Base-by-base conservation (phyloP, 2,797 vertebrate species). In the Thripadectes ignobilis region DNA sequence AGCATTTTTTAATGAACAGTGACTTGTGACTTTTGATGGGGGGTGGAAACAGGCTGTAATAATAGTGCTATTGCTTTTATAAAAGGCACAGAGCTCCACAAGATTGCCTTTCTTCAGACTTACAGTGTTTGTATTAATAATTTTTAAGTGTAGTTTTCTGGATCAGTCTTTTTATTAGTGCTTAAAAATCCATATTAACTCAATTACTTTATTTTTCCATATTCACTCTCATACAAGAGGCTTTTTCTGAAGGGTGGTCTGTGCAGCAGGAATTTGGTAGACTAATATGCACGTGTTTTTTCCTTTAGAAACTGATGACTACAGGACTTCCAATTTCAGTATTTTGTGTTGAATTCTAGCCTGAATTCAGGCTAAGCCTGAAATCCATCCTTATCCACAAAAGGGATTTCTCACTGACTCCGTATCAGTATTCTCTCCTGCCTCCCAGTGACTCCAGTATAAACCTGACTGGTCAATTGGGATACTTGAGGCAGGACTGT, bases 1-100 rank as follows among this genome's bases (percentile, higher is more conserved):
- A 96, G 94, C 88, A 36, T 96, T 95, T 90, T 88, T 92, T 96
- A 96, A 96, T 95, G 90, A 96, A 94, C 62, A 24, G 43, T 87
- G 88, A 87, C 93, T 96, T 94, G 91, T 88, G 95, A 75, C 62
- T 96, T 96, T 58, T 67, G 51, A 59, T 59, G 77, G 83, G 30
- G 67, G 88, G 15, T 92, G 74, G 48, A 79, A 84, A 18, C 12
- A 2, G 46, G 41, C 74, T 93, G 80, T 92, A 90, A 76, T 77
- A 93, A 75, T 41, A 79, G 63, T 74, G 59, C 63, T 80, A 0
- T 67, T 83, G 79, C 92, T 93, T 86, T 65, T 65, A 17, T 36
- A 46, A 90, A 90, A 87, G 89, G 67, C 41, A 29, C 38, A 55
- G 63, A 77, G 85, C 80, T 86, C 80, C 34, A 13, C 49, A 26